Evolutionary conservation across 2,113 vertebrate genomes (phyloP), one percentile per base, ranked within the genome.

Genomic region (Cnemophilus loriae): DNA sequence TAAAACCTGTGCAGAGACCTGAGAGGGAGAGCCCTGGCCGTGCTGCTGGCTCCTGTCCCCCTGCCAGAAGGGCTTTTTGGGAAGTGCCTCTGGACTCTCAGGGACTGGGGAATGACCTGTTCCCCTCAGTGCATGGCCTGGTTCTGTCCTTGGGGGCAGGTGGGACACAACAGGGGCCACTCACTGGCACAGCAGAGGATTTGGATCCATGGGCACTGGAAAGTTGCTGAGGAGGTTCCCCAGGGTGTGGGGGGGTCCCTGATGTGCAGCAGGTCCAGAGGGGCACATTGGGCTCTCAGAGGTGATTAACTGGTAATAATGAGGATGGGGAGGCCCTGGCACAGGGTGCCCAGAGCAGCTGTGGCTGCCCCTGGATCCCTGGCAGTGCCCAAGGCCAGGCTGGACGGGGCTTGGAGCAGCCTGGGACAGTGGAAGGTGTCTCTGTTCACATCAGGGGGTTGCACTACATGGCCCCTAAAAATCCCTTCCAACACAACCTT

Each of bases 171-270:
- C 7, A 7, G 2, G 12, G 32, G 32, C 22, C 5, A 3, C 33
- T 79, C 23, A 1, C 16, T 50, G 52, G 27, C 26, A 52, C 33
- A 44, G 53, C 16, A 68, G 21, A 35, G 55, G 22, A 13, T 56
- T 12, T 60, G 85, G 39, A 26, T 57, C 50, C 1, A 4, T n/a
- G 50, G 32, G 24, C 13, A 46, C 57, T 0, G 2, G 11, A 24
- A n/a, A 23, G 46, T 6, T 59, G 68, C n/a, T 61, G 64, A 28
- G 46, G 55, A 73, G n/a, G 28, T 77, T 21, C 32, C 56, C 9
- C 6, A 35, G 6, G 7, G n/a, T 2, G 0, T 4, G 11, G 39
- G 6, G 5, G 32, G 24, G 8, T 73, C 69, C n/a, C 5, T 17
- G n/a, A 37, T 9, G 5, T 4, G 21, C 32, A 86, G 35, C 73